These are phyloP conservation scores for Lampropteryx suffumata DNA, from an alignment of 2,888 invertebrate genomes.

Conservation along the genomic window DNA sequence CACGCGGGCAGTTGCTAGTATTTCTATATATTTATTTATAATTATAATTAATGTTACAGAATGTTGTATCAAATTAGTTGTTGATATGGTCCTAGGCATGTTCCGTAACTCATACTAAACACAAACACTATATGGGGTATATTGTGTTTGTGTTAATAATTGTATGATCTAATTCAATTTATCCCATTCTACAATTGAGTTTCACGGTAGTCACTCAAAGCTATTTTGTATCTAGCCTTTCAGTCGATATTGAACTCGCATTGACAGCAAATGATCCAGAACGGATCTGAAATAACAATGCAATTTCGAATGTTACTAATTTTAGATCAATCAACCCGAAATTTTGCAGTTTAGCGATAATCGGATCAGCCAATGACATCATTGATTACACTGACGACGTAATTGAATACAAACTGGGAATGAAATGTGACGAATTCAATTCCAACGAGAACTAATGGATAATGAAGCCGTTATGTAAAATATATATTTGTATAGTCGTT, in stretches of 20 bases:
- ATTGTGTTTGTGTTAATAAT: too few species aligned
- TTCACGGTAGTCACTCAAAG: background rate
- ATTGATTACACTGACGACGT: conserved; percentile 8
- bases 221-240: conserved; percentile 2
- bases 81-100: too few species aligned
- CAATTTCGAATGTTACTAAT: conserved; percentile 8
- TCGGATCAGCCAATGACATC: conserved; percentile 9
- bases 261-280: conserved; percentile 10
- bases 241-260: conserved; percentile 10
- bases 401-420: conserved; percentile 3
- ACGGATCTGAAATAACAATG: conserved; percentile 19
- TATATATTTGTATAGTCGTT: background rate
- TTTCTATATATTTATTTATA: too few species aligned
- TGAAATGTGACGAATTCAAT: conserved; percentile 11
- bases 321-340: conserved; percentile 16
- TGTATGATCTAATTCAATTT: too few species aligned
- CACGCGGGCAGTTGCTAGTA: too few species aligned
- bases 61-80: too few species aligned
- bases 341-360: conserved; percentile 8
- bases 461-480: conserved; percentile 2
- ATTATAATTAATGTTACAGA: too few species aligned
- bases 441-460: conserved; percentile 7
- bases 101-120: too few species aligned
- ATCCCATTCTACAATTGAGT: background rate
- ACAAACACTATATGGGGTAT: too few species aligned